Percentiles rank a stretch among this genome's conserved stretches.
phyloP scores from a whole-genome alignment of 2,113 vertebrate species.

The Psophia crepitans region DNA sequence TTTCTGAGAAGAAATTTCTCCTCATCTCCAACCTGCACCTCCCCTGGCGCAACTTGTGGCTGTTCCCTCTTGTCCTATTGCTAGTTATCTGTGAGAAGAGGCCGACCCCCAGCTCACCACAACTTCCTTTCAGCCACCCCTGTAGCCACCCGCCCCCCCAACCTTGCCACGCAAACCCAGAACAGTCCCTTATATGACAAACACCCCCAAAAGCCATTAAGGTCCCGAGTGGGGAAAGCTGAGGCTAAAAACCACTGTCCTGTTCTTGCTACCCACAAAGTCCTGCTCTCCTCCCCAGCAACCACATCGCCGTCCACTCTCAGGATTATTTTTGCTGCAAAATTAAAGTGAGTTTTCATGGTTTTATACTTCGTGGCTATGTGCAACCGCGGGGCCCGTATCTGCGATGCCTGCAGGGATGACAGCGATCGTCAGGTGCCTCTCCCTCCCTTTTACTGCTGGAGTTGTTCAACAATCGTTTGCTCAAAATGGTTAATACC shows the following conservation, averaged over 20 bases:
- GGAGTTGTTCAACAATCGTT: not conserved
- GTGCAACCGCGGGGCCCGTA: rapidly evolving
- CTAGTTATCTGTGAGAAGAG: too few relatives aligned
- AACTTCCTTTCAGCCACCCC: too few relatives aligned
- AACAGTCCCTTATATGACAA: rapidly evolving
- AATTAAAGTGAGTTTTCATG: not conserved
- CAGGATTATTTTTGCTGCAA: not conserved
- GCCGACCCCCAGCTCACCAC: too few relatives aligned
- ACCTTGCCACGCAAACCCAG: too few relatives aligned
- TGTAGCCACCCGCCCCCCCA: too few relatives aligned
- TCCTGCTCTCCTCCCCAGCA: not conserved
- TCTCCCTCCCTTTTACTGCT: not conserved
- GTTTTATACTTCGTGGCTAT: rapidly evolving
- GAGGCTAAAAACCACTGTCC: not conserved
- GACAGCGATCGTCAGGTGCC: rapidly evolving
- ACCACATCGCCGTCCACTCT: rapidly evolving
- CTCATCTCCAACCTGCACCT: too few relatives aligned
- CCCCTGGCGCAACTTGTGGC: too few relatives aligned
- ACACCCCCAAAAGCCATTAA: not conserved
- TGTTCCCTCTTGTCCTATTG: too few relatives aligned
- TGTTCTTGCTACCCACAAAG: too few relatives aligned
- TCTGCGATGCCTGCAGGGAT: rapidly evolving
- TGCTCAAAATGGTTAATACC: not conserved
- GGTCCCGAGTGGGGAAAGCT: not conserved
- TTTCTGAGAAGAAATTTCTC: too few relatives aligned